Conservation (phyloP, 1,140 invertebrate species). For the Panulirus ornatus region DNA sequence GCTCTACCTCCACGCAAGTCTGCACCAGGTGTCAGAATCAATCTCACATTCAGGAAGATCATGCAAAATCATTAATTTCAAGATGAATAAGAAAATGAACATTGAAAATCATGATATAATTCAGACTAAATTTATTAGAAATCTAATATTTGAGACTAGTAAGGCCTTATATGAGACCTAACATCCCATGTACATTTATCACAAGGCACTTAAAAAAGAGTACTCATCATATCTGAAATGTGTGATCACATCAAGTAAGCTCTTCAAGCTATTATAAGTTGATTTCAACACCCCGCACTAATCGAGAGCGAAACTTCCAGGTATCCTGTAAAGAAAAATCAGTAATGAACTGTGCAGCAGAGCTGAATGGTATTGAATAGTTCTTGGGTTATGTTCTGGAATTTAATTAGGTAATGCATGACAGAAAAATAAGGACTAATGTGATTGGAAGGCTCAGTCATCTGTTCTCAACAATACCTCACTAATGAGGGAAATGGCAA, state of each 20-base stretch:
- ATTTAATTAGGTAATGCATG: background rate
- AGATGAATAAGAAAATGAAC: background rate
- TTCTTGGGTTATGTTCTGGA: background rate
- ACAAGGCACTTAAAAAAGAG: no score
- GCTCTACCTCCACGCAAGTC: constrained; percentile 83
- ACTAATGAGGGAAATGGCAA: background rate
- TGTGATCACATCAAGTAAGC: no score
- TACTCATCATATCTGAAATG: no score
- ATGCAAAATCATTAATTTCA: background rate
- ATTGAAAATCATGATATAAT: no score
- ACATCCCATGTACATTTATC: no score
- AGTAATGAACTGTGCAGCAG: background rate
- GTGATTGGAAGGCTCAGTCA: background rate
- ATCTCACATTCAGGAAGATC: constrained; percentile 83
- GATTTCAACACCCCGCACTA: constrained; percentile 23
- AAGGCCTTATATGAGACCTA: no score
- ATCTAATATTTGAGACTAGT: no score
- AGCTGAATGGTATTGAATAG: background rate
- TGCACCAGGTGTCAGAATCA: constrained; percentile 81
- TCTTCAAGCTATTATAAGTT: constrained; percentile 21
- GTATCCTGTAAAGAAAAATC: constrained; percentile 30
- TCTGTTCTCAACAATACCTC: background rate
- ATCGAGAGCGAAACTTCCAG: constrained; percentile 45
- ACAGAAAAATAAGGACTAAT: background rate
- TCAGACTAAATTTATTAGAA: no score